Evolutionary conservation across 2,113 vertebrate species (phyloP).

Genomic region (Gorsachius goisagi): DNA sequence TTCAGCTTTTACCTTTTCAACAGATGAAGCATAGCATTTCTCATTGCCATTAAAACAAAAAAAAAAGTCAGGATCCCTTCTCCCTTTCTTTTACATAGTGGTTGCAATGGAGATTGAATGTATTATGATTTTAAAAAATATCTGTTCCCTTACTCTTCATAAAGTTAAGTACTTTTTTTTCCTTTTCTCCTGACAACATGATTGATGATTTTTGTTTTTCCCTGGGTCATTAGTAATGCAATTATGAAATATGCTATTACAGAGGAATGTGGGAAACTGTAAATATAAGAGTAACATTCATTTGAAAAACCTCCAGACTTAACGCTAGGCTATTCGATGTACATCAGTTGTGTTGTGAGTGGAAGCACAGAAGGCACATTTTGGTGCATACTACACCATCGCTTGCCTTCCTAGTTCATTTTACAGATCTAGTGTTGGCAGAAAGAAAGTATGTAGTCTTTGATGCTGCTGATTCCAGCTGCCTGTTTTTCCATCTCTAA

Average conservation of each 20-base stretch:
- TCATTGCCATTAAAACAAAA: neutral
- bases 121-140: neutral
- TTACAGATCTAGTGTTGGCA: neutral
- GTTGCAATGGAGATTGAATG: neutral
- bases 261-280: neutral
- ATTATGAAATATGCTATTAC: constrained; percentile 13
- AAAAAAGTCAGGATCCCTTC: neutral
- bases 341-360: neutral
- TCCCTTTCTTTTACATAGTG: neutral
- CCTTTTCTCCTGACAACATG: neutral
- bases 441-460: constrained; percentile 31
- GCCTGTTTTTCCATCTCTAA: neutral
- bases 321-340: constrained; percentile 10
- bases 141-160: neutral
- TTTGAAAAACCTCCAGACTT: neutral
- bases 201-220: constrained; percentile 28
- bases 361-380: neutral
- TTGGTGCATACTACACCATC: neutral
- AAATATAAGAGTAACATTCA: neutral
- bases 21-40: neutral
- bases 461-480: neutral
- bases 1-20: neutral
- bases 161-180: neutral
- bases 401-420: constrained; percentile 30
- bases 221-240: constrained; percentile 39